Conservation (phyloP, 2,113 vertebrate species). For the Equus quagga region DNA sequence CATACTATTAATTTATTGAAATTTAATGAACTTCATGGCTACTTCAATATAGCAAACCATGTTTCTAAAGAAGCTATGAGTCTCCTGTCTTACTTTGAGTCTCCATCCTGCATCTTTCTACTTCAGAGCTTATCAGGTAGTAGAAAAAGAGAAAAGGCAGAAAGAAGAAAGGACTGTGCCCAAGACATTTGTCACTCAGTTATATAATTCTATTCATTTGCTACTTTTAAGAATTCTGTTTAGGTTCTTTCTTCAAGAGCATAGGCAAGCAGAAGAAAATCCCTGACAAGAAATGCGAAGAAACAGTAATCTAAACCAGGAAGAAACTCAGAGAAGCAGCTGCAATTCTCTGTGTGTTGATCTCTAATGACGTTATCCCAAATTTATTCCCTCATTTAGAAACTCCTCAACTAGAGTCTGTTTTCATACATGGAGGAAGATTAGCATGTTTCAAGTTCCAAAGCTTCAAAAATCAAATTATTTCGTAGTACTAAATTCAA, state of each 20-base stretch:
- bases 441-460: constrained; percentile 47
- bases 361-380: not conserved
- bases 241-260: not conserved
- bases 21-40: not conserved
- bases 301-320: constrained; percentile 8
- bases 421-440: not conserved
- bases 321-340: constrained; percentile 7
- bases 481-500: constrained; percentile 43
- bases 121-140: not conserved
- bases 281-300: constrained; percentile 1
- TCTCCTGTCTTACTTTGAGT: not conserved
- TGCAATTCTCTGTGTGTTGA: not conserved
- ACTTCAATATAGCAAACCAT: not conserved
- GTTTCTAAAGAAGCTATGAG: not conserved
- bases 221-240: constrained; percentile 10
- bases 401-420: constrained; percentile 20
- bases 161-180: not conserved
- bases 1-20: not conserved
- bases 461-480: constrained; percentile 51
- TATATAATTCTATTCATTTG: not conserved
- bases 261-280: not conserved
- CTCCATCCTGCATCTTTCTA: not conserved
- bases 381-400: constrained; percentile 31
- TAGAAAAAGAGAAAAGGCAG: not conserved
- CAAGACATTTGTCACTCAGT: not conserved